These are phyloP conservation scores for Periparus ater DNA, from an alignment of 2,797 vertebrate genomes.

Conservation along the genomic window DNA sequence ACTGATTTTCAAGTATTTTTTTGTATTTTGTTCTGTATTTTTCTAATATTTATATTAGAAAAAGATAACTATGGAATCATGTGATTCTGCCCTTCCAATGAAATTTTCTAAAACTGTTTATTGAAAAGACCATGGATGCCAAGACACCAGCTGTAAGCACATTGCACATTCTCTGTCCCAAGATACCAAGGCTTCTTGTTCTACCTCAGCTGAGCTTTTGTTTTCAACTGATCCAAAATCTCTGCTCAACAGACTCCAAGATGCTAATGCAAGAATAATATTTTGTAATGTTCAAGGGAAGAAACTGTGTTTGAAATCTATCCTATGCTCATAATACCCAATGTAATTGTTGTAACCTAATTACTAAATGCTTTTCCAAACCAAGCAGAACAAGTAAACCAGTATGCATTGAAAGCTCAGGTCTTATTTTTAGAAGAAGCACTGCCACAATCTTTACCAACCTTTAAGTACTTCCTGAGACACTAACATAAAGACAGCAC, in stretches of 20 bases:
- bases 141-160: neutral
- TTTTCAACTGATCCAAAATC: neutral
- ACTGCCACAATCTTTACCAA: neutral
- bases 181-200: neutral
- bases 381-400: neutral
- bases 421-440: neutral
- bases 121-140: neutral
- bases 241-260: neutral
- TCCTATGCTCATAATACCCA: neutral
- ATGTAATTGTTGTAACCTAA: constrained; percentile 39
- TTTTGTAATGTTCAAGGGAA: neutral
- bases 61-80: neutral
- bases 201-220: neutral
- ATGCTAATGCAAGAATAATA: neutral
- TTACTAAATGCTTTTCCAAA: constrained; percentile 8
- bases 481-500: neutral
- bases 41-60: neutral
- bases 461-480: neutral
- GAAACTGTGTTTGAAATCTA: neutral
- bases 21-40: neutral
- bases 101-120: neutral
- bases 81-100: neutral
- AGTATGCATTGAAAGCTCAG: neutral
- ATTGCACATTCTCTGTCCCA: neutral
- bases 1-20: neutral